Evolutionary conservation across 2,113 vertebrate species (phyloP), one percentile per base, ranked within the genome.

Genomic region (Erythrolamprus reginae): DNA sequence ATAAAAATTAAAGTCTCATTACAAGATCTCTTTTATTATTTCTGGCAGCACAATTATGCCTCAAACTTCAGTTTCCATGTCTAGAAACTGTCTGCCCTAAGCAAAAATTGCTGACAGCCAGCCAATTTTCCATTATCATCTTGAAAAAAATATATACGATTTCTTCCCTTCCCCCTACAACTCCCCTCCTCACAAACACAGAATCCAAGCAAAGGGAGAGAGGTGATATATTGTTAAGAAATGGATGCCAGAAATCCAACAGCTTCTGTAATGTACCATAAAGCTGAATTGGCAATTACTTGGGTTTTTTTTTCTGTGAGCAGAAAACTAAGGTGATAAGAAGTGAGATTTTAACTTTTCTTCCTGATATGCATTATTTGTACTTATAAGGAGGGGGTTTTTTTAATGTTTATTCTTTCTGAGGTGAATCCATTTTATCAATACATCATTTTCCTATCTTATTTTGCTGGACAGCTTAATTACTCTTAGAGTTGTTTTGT

Each of bases 1-100:
- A 56, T 88, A 93, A 93, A 93, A 91, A 91, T 89, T 87, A 91
- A 91, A 93, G 85, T 91, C 88, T 90, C 82, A 82, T 58, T 93
- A 88, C 82, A 89, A 90, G 86, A 52, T 87, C 77, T 88, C 90
- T 91, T 91, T 91, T 87, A 93, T 83, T 85, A 55, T 82, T 84
- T 87, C 89, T 89, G 89, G 70, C 86, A 85, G 45, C 19, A 89
- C 23, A 84, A 88, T 88, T 84, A 85, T 77, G 51, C 51, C 88
- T 87, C 77, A 89, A 51, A 90, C 86, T 92, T 93, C 52, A 56
- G 47, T 88, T 90, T 70, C 47, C 82, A 33, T 88, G 84, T 90
- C 87, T 56, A 86, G 51, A 92, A 87, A 89, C 50, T 13, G n/a
- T 91, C 85, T 91, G 26, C 89, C 19, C 90, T 91, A 86, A 89